Evolutionary conservation across 2,113 vertebrate species (phyloP).

Genomic region (Passer domesticus): DNA sequence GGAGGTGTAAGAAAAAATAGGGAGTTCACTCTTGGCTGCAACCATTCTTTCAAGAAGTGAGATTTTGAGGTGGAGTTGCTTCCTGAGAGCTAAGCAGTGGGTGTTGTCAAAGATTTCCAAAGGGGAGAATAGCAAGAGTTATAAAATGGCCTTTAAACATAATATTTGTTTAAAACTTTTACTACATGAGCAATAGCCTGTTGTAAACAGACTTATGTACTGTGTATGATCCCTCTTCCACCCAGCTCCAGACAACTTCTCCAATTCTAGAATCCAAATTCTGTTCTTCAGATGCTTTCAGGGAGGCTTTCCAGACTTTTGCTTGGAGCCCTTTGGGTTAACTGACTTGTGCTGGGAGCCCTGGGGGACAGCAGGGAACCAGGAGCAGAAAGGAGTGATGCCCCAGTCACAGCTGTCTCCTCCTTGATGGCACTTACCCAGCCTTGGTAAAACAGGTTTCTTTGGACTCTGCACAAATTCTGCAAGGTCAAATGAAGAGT

Average conservation of each 20-base stretch:
- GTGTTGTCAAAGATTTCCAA: neutral
- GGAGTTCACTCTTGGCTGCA: neutral
- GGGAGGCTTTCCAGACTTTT: neutral
- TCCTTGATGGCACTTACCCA: neutral
- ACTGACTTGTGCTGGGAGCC: neutral
- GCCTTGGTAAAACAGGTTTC: neutral
- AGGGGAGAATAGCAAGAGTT: neutral
- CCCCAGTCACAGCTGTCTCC: neutral
- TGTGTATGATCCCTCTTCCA: neutral
- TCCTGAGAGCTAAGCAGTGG: neutral
- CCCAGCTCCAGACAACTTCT: neutral
- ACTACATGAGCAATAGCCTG: neutral
- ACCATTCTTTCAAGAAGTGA: neutral
- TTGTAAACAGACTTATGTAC: neutral
- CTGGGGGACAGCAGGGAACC: neutral
- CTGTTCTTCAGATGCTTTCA: neutral
- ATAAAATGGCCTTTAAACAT: neutral
- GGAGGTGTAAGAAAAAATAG: constrained; percentile 53
- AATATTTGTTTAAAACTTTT: neutral
- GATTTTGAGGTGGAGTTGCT: neutral
- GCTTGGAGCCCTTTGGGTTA: neutral
- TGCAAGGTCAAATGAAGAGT: neutral
- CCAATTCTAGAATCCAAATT: neutral
- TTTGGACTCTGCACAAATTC: neutral
- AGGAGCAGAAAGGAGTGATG: neutral